Conservation (phyloP, 2,888 invertebrate genomes). For the Coleophora deauratella region DNA sequence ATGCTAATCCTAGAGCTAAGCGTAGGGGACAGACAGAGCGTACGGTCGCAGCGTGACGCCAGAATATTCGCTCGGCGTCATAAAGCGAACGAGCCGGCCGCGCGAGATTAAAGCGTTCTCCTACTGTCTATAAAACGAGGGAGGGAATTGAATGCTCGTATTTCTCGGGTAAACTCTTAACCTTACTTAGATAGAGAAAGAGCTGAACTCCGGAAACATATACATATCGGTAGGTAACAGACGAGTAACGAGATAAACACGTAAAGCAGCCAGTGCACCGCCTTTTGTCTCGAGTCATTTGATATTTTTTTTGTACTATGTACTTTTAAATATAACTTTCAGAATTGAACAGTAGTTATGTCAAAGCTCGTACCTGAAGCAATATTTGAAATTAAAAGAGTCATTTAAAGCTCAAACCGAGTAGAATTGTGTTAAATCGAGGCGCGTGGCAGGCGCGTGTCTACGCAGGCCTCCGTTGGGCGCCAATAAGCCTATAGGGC, state of each 20-base stretch:
- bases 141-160: too few species aligned
- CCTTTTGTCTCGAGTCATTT: too few species aligned
- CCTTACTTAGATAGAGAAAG: too few species aligned
- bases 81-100: constrained; percentile 11
- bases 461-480: background rate
- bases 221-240: too few species aligned
- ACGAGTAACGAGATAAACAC: too few species aligned
- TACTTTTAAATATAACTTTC: too few species aligned
- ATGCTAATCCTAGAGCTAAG: constrained; percentile 18
- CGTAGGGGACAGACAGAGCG: constrained; percentile 3
- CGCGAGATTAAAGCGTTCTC: constrained; percentile 14
- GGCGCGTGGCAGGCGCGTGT: constrained; percentile 26
- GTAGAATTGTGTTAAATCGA: constrained; percentile 25
- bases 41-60: constrained; percentile 20
- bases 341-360: too few species aligned
- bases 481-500: background rate
- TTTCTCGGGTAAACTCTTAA: too few species aligned
- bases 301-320: too few species aligned
- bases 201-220: too few species aligned
- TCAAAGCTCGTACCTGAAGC: background rate
- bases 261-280: too few species aligned
- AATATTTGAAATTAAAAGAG: background rate
- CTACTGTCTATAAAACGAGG: constrained; percentile 1
- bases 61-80: constrained; percentile 8
- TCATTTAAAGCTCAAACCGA: constrained; percentile 13